Percentiles rank a stretch among this genome's conserved stretches.
phyloP scores from a whole-genome alignment of 2,888 invertebrate species.

The Ctenicera cuprea region DNA sequence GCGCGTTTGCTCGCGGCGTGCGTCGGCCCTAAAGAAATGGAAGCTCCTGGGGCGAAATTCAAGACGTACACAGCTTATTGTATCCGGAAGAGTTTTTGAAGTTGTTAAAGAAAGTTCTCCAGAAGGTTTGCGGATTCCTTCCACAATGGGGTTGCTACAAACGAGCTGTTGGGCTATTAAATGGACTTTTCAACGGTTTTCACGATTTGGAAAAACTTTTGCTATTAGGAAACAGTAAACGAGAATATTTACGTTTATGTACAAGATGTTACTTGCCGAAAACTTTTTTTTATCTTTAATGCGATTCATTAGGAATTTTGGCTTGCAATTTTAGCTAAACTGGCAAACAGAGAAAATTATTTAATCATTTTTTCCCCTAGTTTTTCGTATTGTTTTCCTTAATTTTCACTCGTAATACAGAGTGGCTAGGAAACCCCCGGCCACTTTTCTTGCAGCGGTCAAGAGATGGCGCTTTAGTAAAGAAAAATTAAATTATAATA shows the following conservation, averaged over 20 bases:
- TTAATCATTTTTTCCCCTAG: background rate
- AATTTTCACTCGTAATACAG: too few relatives aligned
- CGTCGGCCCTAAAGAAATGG: background rate
- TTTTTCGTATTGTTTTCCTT: too few relatives aligned
- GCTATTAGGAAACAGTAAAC: slow-evolving; percentile 20
- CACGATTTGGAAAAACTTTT: slow-evolving; percentile 30
- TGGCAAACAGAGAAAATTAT: background rate
- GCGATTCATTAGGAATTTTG: background rate
- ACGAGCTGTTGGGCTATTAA: slow-evolving; percentile 35
- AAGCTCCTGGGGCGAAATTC: slow-evolving; percentile 1
- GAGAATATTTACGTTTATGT: background rate
- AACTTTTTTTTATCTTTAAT: background rate
- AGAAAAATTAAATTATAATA: too few relatives aligned
- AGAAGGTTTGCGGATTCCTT: slow-evolving; percentile 9
- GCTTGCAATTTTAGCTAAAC: background rate
- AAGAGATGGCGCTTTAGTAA: too few relatives aligned
- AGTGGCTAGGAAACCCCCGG: too few relatives aligned
- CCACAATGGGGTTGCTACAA: slow-evolving; percentile 22
- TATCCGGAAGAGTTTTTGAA: slow-evolving; percentile 23
- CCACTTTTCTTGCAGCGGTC: too few relatives aligned
- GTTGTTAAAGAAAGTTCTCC: slow-evolving; percentile 30
- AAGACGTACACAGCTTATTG: slow-evolving; percentile 4
- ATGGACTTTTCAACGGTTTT: slow-evolving; percentile 31
- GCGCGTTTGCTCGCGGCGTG: background rate
- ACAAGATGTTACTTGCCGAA: slow-evolving; percentile 10